Evolutionary conservation across 2,888 invertebrate species (phyloP).

Genomic region (Thecocarcelia acutangulata): DNA sequence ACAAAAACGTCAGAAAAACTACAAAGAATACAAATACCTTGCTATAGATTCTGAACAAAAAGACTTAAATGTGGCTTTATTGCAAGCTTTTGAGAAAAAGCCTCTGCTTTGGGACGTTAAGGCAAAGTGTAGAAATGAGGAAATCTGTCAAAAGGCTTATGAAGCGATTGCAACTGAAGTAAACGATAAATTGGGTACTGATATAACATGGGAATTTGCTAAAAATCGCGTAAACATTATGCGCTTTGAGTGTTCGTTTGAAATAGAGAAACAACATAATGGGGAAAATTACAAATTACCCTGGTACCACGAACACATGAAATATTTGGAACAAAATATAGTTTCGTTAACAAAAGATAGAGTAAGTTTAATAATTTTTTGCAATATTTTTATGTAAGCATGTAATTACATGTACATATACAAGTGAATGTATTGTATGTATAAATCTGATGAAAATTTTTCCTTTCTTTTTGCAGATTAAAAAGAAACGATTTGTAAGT

Average conservation of each 20-base stretch:
- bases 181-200: slow-evolving; percentile 34
- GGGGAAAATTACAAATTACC: slow-evolving; percentile 50
- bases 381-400: not conserved
- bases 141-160: slow-evolving; percentile 49
- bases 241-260: slow-evolving; percentile 54
- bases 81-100: slow-evolving; percentile 57
- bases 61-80: slow-evolving; percentile 48
- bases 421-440: too few relatives aligned
- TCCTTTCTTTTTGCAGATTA: slow-evolving; percentile 40
- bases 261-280: slow-evolving; percentile 60
- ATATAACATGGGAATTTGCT: slow-evolving; percentile 53
- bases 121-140: slow-evolving; percentile 47
- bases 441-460: too few relatives aligned
- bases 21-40: slow-evolving; percentile 31
- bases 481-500: slow-evolving; percentile 61
- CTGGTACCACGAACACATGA: slow-evolving; percentile 64
- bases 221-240: slow-evolving; percentile 59
- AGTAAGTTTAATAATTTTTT: slow-evolving; percentile 33
- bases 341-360: slow-evolving; percentile 51
- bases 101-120: slow-evolving; percentile 61
- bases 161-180: slow-evolving; percentile 55
- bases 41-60: slow-evolving; percentile 46
- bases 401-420: too few relatives aligned
- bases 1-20: slow-evolving; percentile 14
- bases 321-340: slow-evolving; percentile 59